Evolutionary conservation across 2,113 vertebrate genomes (phyloP), one percentile per base, ranked within the genome.

Genomic region (Nycticebus coucang): DNA sequence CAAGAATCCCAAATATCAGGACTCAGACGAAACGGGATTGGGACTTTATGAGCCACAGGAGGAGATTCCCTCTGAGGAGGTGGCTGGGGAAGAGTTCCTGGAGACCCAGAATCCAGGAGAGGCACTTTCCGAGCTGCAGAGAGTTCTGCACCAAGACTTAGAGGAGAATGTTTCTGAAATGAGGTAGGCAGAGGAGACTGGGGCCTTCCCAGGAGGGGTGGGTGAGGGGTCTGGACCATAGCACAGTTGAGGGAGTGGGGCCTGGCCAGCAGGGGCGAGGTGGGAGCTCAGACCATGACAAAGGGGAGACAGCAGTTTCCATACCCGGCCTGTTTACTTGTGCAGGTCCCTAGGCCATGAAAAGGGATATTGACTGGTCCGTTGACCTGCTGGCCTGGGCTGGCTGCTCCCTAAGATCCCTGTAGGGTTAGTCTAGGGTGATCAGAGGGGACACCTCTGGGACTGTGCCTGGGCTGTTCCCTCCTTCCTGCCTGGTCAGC

Each of bases 21-120:
- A 55, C 14, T 17, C 7, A 1, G 66, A 24, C 0, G 13, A 33
- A 0, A 26, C 0, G 6, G 37, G 2, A 4, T n/a, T 12, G n/a
- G n/a, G n/a, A 0, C 5, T 30, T 0, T 41, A 66, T 6, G 84
- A 50, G 0, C 26, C 30, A 0, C 92, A 95, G 1, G 94, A 82
- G 26, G 92, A 90, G 12, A 6, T 35, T 5, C 53, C 72, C 55
- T 19, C 50, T 0, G 87, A 94, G 64, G 92, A 92, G 59, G 14
- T 72, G 79, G 7, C 30, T 0, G 30, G 18, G n/a, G 80, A 92
- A 0, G 83, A 83, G 19, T 5, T 24, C 12, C 5, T 5, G 0
- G 55, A 50, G 1, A 0, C 7, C 26, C 33, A 4, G 13, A 22
- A 3, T 11, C 53, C 35, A 0, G 22, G 45, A 0, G 81, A 55